These are phyloP conservation scores for Tachycineta bicolor DNA, from an alignment of 2,113 vertebrate species.

Conservation along the genomic window DNA sequence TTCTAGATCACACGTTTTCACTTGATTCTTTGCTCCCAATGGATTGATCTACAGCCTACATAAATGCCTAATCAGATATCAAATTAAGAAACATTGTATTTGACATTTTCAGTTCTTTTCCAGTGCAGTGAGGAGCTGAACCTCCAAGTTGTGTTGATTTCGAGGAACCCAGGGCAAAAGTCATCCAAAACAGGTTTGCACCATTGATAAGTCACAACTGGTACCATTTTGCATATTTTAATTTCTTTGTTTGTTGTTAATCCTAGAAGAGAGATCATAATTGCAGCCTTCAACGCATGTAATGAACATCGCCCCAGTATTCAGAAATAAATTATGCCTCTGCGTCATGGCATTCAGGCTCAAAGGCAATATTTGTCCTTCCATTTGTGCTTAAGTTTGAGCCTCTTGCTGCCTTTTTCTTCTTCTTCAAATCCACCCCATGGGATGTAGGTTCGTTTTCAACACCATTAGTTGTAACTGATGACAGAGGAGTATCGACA, in stretches of 20 bases:
- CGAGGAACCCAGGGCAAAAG: neutral
- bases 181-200: neutral
- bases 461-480: slow-evolving; percentile 50
- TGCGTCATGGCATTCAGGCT: slow-evolving; percentile 57
- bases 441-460: slow-evolving; percentile 47
- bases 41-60: neutral
- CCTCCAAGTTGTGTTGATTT: neutral
- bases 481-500: slow-evolving; percentile 32
- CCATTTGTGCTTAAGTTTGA: slow-evolving; percentile 71
- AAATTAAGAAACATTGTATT: neutral
- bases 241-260: neutral
- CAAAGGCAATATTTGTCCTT: slow-evolving; percentile 75
- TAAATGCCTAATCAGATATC: neutral
- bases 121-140: neutral
- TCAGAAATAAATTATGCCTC: slow-evolving; percentile 1
- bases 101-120: neutral
- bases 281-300: neutral
- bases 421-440: slow-evolving; percentile 66
- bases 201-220: neutral
- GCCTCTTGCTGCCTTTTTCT: slow-evolving; percentile 33
- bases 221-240: neutral
- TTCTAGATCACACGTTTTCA: neutral
- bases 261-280: neutral
- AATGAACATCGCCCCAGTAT: neutral
- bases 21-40: neutral